Percentiles rank a stretch among this genome's conserved stretches.
Conservation (phyloP, 2,797 vertebrate species). For the Muscicapa striata region DNA sequence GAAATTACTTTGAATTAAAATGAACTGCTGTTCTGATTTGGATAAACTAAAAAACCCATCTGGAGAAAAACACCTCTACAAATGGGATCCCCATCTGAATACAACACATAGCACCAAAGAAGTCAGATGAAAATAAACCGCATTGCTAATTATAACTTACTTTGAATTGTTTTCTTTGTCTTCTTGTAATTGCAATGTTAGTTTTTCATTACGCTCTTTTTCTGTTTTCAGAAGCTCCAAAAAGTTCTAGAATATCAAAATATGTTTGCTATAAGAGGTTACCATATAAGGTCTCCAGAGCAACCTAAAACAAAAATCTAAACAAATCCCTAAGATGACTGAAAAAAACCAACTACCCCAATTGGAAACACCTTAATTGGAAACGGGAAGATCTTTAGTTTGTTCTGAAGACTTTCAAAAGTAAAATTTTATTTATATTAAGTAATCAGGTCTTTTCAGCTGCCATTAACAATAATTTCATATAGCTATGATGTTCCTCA, state of each 20-base stretch:
- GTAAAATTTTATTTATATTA: neutral
- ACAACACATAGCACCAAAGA: neutral
- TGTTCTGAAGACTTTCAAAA: neutral
- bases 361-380: neutral
- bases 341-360: neutral
- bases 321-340: neutral
- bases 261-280: neutral
- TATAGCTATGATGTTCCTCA: neutral
- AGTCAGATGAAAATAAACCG: neutral
- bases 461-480: neutral
- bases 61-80: neutral
- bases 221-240: constrained; percentile 83
- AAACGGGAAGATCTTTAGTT: neutral
- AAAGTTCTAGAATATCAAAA: constrained; percentile 79
- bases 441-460: neutral
- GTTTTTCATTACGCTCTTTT: constrained; percentile 80
- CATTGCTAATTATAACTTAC: constrained; percentile 76
- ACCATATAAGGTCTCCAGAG: neutral
- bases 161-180: constrained; percentile 90
- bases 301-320: neutral
- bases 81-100: neutral
- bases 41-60: neutral
- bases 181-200: constrained; percentile 87
- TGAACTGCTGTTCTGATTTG: neutral
- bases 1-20: neutral